A percentile compares a stretch with the other conserved stretches of the same genome.
Conservation (phyloP, 2,888 invertebrate species). For the Drosophila multiciliata region DNA sequence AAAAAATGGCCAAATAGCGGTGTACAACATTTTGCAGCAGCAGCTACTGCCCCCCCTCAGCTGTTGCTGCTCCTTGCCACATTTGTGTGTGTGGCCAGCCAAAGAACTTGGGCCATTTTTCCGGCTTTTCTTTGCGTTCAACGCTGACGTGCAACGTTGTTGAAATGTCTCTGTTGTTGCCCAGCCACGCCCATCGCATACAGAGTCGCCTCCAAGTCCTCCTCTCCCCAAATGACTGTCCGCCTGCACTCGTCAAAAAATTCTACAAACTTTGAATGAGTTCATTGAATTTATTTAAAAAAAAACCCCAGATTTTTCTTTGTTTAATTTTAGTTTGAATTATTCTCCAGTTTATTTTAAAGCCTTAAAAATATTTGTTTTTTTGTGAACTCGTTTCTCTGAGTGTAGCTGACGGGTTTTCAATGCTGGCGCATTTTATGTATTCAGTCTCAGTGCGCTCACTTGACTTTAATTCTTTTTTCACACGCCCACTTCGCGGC, state of each 20-base stretch:
- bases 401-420: conserved; percentile 37
- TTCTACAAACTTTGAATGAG: too few species aligned
- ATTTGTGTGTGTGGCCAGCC: conserved; percentile 60
- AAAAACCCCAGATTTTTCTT: too few species aligned
- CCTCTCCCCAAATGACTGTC: conserved; percentile 22
- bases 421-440: conserved; percentile 65
- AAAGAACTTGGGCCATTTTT: conserved; percentile 77
- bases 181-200: conserved; percentile 58
- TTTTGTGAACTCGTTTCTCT: background rate
- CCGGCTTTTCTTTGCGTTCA: conserved; percentile 71
- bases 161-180: conserved; percentile 29
- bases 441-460: conserved; percentile 82
- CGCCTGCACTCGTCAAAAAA: conserved; percentile 4
- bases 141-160: conserved; percentile 65
- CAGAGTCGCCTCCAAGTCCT: conserved; percentile 6
- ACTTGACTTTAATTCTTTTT: conserved; percentile 81
- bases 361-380: too few species aligned
- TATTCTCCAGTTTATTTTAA: too few species aligned
- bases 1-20: conserved; percentile 63
- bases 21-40: conserved; percentile 43
- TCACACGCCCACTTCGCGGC: conserved; percentile 73
- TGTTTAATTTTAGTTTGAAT: background rate
- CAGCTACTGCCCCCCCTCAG: background rate
- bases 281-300: background rate
- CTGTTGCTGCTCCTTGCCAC: background rate